These are phyloP conservation scores for Stenoptilia bipunctidactyla DNA, from an alignment of 2,888 invertebrate species.

Conservation along the genomic window DNA sequence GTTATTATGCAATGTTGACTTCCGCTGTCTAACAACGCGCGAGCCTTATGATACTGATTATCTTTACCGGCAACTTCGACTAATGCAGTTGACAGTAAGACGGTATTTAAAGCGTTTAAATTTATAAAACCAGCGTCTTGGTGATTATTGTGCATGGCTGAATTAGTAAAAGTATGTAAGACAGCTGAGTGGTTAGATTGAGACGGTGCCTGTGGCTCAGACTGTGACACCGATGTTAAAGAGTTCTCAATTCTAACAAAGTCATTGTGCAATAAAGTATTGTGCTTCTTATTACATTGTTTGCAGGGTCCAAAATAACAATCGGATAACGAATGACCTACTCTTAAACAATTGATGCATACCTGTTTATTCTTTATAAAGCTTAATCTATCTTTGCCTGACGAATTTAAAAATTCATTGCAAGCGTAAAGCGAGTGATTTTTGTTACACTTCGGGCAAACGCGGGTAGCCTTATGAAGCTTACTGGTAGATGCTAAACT, in stretches of 20 bases:
- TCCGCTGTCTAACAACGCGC: slow-evolving; percentile 7
- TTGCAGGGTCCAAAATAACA: slow-evolving; percentile 6
- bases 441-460: slow-evolving; percentile 1
- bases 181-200: neutral
- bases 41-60: neutral
- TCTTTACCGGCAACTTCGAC: slow-evolving; percentile 4
- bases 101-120: neutral
- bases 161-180: neutral
- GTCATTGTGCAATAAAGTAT: slow-evolving; percentile 1
- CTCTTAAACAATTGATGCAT: slow-evolving; percentile 4
- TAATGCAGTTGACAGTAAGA: slow-evolving; percentile 10
- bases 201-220: neutral
- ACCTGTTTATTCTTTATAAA: no score
- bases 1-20: slow-evolving; percentile 11
- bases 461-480: neutral
- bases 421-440: slow-evolving; percentile 3
- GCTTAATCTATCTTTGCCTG: slow-evolving; percentile 1
- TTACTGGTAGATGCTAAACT: slow-evolving; percentile 1
- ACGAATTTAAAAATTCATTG: slow-evolving; percentile 1
- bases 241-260: neutral
- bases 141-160: neutral
- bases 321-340: slow-evolving; percentile 1
- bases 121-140: neutral
- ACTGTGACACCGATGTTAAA: neutral
- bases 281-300: slow-evolving; percentile 4